Evolutionary conservation across 35 echinoderm and acorn worm genomes (phyloP).

Genomic region (Apostichopus californicus): DNA sequence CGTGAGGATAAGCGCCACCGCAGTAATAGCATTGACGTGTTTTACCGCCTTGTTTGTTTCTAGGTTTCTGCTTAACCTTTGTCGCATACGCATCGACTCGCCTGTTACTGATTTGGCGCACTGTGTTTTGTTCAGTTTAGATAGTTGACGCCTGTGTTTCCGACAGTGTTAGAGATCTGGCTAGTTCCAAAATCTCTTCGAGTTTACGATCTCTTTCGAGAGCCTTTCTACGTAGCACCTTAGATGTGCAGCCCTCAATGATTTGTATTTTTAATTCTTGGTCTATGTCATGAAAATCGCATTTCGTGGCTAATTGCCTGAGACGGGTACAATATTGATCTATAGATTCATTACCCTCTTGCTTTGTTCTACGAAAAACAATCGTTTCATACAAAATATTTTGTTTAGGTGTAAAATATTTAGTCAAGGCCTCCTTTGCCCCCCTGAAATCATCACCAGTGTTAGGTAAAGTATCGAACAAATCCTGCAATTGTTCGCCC

Average conservation of each 20-base stretch:
- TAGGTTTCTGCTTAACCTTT: background rate
- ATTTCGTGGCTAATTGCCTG: constrained; percentile 53
- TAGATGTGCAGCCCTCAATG: constrained; percentile 52
- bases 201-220: constrained; percentile 34
- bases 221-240: constrained; percentile 43
- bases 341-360: constrained; percentile 65
- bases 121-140: background rate
- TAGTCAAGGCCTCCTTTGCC: constrained; percentile 22
- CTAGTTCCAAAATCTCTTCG: background rate
- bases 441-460: constrained; percentile 56
- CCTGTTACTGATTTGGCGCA: too few relatives aligned
- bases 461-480: constrained; percentile 52
- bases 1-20: background rate
- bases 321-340: constrained; percentile 66
- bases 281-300: constrained; percentile 66
- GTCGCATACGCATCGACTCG: background rate
- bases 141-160: constrained; percentile 33
- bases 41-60: background rate
- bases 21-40: too few relatives aligned
- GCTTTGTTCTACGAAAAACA: constrained; percentile 61
- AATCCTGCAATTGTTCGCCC: constrained; percentile 53
- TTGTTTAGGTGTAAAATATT: constrained; percentile 46
- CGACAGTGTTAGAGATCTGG: constrained; percentile 42
- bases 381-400: constrained; percentile 67
- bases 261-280: constrained; percentile 70